These are phyloP conservation scores for Cinara cedri DNA, from an alignment of 2,888 invertebrate species.

Conservation along the genomic window DNA sequence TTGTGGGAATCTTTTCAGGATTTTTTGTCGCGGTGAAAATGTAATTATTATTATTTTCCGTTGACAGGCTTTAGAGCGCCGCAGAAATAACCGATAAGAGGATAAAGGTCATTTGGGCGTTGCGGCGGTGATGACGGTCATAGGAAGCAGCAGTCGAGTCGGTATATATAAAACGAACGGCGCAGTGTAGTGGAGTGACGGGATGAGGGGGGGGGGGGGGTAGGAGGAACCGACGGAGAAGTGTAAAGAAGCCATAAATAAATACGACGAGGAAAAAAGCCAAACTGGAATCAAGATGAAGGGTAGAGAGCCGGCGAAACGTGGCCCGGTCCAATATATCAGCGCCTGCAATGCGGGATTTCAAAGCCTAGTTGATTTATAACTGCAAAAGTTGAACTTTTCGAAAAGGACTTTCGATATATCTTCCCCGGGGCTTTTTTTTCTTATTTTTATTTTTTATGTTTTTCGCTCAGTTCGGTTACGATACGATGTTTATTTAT, in stretches of 20 bases:
- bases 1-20: not conserved
- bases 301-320: conserved; percentile 54
- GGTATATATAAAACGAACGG: not conserved
- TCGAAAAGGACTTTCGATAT: conserved; percentile 56
- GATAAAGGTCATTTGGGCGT: conserved; percentile 51
- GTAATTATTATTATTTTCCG: conserved; percentile 46
- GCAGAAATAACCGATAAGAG: conserved; percentile 32
- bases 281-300: conserved; percentile 57
- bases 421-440: conserved; percentile 28
- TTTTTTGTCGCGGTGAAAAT: conserved; percentile 36
- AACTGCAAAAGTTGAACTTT: conserved; percentile 55
- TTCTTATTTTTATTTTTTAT: conserved; percentile 43
- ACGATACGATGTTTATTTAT: conserved; percentile 43
- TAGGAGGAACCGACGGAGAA: not conserved
- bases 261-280: conserved; percentile 54
- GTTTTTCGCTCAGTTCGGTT: conserved; percentile 46
- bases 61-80: conserved; percentile 30
- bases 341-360: conserved; percentile 57
- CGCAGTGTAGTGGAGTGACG: not conserved
- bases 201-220: too few species aligned
- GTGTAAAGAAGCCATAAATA: conserved; percentile 43
- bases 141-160: not conserved
- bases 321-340: conserved; percentile 57
- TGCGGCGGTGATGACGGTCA: conserved; percentile 34
- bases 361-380: conserved; percentile 57